phyloP scores from a whole-genome alignment of 2,113 vertebrate species.

The Rostratula benghalensis region DNA sequence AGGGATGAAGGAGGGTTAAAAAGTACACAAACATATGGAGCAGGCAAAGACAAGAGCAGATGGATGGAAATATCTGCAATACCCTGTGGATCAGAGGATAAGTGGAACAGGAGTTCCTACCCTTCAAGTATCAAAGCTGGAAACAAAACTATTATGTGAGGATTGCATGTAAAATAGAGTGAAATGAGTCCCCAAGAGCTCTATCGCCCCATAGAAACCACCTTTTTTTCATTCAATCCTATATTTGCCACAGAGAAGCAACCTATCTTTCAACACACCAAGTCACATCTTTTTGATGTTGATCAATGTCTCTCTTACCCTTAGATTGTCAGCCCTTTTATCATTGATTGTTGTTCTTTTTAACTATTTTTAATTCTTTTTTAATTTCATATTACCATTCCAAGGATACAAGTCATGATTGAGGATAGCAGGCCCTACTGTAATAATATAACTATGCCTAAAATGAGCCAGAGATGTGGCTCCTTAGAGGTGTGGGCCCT shows the following conservation, averaged over 20 bases:
- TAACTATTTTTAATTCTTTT: not conserved
- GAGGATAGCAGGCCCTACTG: not conserved
- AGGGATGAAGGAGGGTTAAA: not conserved
- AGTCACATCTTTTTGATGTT: not conserved
- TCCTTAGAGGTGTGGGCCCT: not conserved
- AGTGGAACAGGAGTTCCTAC: not conserved
- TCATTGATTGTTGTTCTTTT: not conserved
- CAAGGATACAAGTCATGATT: not conserved
- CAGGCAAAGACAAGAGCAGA: not conserved
- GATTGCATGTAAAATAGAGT: not conserved
- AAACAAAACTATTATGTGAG: not conserved
- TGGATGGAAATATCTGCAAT: not conserved
- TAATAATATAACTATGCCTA: not conserved
- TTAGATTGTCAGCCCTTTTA: not conserved
- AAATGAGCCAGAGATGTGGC: not conserved
- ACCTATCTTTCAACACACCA: rapidly evolving
- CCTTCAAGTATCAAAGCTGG: not conserved
- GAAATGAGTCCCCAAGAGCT: rapidly evolving
- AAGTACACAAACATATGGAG: rapidly evolving
- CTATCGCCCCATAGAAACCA: not conserved
- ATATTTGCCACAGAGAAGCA: not conserved
- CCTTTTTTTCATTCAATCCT: not conserved
- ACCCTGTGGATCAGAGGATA: not conserved
- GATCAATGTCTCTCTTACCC: not conserved
- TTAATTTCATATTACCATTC: not conserved